Evolutionary conservation across 2,797 vertebrate genomes (phyloP).

Genomic region (Amblyopsis hoosieri): DNA sequence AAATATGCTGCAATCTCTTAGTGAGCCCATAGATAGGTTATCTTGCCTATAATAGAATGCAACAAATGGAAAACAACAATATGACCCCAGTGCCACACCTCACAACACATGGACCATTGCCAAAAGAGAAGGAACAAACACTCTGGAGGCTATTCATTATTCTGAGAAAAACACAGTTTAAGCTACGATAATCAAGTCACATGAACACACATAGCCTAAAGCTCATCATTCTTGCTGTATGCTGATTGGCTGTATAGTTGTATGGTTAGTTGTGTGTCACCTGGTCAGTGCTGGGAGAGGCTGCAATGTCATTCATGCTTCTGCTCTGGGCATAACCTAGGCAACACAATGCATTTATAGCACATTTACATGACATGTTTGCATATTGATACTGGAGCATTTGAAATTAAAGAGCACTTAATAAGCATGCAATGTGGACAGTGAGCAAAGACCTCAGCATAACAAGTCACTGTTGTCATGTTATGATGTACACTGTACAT

Average conservation of each 20-base stretch:
- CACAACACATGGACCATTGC: constrained; percentile 7
- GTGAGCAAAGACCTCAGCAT: no score
- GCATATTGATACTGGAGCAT: no score
- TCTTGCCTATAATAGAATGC: constrained; percentile 31
- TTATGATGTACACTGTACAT: no score
- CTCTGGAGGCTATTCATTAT: background rate
- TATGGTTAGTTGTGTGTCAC: constrained; percentile 57
- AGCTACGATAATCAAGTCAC: background rate
- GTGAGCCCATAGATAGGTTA: constrained; percentile 18
- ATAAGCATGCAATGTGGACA: no score
- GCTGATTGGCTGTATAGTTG: background rate
- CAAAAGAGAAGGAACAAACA: constrained; percentile 10
- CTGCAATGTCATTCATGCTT: constrained; percentile 96
- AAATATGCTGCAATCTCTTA: constrained; percentile 16
- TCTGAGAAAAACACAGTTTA: constrained; percentile 1
- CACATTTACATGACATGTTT: constrained; percentile 1
- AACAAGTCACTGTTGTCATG: no score
- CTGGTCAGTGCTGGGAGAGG: constrained; percentile 91
- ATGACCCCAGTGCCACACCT: constrained; percentile 5
- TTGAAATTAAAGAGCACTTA: no score
- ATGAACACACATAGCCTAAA: constrained; percentile 2
- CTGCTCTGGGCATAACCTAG: constrained; percentile 90
- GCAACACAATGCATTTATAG: constrained; percentile 22
- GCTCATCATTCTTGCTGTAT: background rate
- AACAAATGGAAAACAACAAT: constrained; percentile 28